A percentile compares a stretch with the other conserved stretches of the same genome.
Conservation (phyloP, 2,888 invertebrate species). For the Xanthorhoe designata region DNA sequence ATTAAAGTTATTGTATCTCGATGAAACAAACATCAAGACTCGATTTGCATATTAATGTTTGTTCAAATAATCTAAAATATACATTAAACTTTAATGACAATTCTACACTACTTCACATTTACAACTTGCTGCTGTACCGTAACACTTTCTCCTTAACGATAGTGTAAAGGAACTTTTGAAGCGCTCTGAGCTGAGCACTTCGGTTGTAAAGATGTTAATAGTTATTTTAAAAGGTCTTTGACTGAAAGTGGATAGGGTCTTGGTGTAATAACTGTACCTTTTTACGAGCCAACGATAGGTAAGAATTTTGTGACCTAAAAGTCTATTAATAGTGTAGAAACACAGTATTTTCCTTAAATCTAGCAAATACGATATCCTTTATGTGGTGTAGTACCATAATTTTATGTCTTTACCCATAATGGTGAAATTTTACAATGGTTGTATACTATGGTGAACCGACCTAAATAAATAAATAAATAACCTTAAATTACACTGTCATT, state of each 20-base stretch:
- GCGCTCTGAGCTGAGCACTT: background rate
- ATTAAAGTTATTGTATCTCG: too few relatives aligned
- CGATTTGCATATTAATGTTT: background rate
- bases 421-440: too few relatives aligned
- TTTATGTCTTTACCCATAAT: too few relatives aligned
- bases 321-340: background rate
- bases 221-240: slow-evolving; percentile 7
- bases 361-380: too few relatives aligned
- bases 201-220: slow-evolving; percentile 13
- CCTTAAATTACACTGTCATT: too few relatives aligned
- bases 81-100: background rate
- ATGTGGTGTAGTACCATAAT: too few relatives aligned
- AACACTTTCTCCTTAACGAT: slow-evolving; percentile 5
- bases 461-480: too few relatives aligned
- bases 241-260: slow-evolving; percentile 4
- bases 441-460: too few relatives aligned
- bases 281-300: background rate
- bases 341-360: too few relatives aligned
- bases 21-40: too few relatives aligned
- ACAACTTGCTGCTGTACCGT: background rate
- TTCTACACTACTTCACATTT: background rate
- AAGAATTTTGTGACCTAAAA: background rate
- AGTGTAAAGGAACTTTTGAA: slow-evolving; percentile 7
- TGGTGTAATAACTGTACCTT: slow-evolving; percentile 8
- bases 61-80: background rate